Base-by-base conservation (phyloP, 2,888 invertebrate species). In the Agonopterix heracliana region DNA sequence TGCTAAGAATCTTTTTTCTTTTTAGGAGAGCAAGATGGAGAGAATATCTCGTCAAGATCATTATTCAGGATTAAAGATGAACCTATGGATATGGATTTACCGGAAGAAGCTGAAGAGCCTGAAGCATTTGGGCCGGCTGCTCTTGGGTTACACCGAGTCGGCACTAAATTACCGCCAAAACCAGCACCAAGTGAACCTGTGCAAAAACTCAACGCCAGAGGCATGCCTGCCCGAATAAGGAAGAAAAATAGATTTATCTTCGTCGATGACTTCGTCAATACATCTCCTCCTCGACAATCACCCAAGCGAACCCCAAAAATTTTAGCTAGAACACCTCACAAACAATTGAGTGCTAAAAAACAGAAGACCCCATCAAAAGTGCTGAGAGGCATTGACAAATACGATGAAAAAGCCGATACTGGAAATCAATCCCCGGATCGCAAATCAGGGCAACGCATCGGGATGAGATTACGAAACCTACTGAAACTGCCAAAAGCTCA, bases 401-500 rank as follows among this genome's bases (percentile, higher is more conserved):
- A 64, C 69, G 81, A 85, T 76, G 90, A 80, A 54, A 90, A 68
- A 80, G 74, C 66, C 68, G 86, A 61, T 68, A 76, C 49, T 54
- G 84, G 54, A 64, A 81, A 55, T 74, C 86, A 78, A 71, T 90
- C 93, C 12, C 93, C 94, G 12, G 97, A 97, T 75, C 92, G 95
- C 53, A 95, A 94, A 74, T 92, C 95, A 60, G 97, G 97, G 0
- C 97, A 98, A 68, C 92, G 94, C 64, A 96, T 98, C 63, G 98
- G 98, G 1, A 91, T 96, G 86, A 90, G 97, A 57, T 85, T 97
- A 52, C 90, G 97, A 57, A 99, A 99, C 86, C 90, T 99, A 34
- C 89, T 99, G 3, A 99, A 99, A 83, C 85, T 99, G 56, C 99
- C 99, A 0, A 99, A 99, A 88, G 99, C 99, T 3, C 98, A 99